Evolutionary conservation across 2,888 invertebrate genomes (phyloP), one percentile per base, ranked within the genome.

Genomic region (Drosophila multiciliata): DNA sequence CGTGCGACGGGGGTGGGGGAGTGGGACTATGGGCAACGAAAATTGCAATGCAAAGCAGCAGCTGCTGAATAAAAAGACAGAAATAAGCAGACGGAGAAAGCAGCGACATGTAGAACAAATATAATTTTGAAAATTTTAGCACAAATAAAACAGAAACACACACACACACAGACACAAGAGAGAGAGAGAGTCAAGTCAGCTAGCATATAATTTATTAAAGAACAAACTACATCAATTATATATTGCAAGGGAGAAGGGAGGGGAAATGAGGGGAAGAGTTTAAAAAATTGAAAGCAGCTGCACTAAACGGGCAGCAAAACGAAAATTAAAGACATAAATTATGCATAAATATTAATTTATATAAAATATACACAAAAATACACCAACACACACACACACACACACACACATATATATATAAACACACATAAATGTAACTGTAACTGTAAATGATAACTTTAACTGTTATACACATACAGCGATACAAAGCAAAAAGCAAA

Each of bases 291-390:
- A 23, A 29, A 35, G 64, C 20, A 40, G 48, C 38, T n/a, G 17
- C 26, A 49, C 49, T 11, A 49, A 20, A 57, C 48, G 86, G 85
- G 87, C 85, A 82, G 83, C 75, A 70, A 49, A 85, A 88, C 89
- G 90, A 89, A 88, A 78, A 73, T 86, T 88, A 89, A 90, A 88
- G 87, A 88, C 87, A 90, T 87, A 87, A 90, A 82, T 83, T 90
- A 90, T 87, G 89, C 90, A 80, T 87, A 87, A 89, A 89, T 81
- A 73, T 87, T 89, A 90, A 90, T 86, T 88, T 86, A 87, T 88
- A 88, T 81, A 70, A 79, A 65, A 64, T 38, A 76, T 59, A 73
- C 52, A 55, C 52, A 23, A 1, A 60, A 0, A 53, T 7, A 61
- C 38, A 58, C 50, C 29, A 29, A 29, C 29, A 5, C 29, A 64